These are phyloP conservation scores for Papilio polyxenes DNA, from an alignment of 1,140 invertebrate genomes.

Conservation along the genomic window DNA sequence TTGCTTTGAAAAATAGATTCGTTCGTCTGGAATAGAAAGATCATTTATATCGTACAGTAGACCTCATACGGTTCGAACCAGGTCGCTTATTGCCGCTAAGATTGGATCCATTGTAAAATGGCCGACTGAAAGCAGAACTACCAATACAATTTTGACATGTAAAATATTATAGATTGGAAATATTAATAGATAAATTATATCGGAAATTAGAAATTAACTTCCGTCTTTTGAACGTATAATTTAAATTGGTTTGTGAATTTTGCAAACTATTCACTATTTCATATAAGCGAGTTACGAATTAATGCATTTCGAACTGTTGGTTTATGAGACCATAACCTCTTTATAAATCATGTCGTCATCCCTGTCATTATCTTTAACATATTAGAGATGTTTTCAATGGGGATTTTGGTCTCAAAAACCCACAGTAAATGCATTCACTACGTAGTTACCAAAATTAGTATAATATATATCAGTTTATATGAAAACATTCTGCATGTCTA, in stretches of 20 bases:
- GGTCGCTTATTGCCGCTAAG: slow-evolving; percentile 23
- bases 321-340: no score
- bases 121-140: neutral
- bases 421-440: no score
- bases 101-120: slow-evolving; percentile 8
- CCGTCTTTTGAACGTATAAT: neutral
- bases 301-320: neutral
- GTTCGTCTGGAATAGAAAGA: slow-evolving; percentile 17
- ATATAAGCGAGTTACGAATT: neutral
- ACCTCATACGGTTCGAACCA: slow-evolving; percentile 12
- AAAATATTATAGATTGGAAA: neutral
- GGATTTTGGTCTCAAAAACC: no score
- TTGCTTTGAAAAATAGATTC: slow-evolving; percentile 10
- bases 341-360: no score
- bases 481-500: neutral
- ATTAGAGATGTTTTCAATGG: no score
- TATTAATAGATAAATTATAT: neutral
- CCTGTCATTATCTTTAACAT: no score
- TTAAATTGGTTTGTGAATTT: neutral
- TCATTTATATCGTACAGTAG: neutral
- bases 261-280: neutral
- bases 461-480: no score
- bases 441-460: no score
- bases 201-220: neutral
- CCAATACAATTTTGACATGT: slow-evolving; percentile 15